Evolutionary conservation across 2,888 invertebrate genomes (phyloP), one percentile per base, ranked within the genome.

Genomic region (Margaritifera margaritifera): DNA sequence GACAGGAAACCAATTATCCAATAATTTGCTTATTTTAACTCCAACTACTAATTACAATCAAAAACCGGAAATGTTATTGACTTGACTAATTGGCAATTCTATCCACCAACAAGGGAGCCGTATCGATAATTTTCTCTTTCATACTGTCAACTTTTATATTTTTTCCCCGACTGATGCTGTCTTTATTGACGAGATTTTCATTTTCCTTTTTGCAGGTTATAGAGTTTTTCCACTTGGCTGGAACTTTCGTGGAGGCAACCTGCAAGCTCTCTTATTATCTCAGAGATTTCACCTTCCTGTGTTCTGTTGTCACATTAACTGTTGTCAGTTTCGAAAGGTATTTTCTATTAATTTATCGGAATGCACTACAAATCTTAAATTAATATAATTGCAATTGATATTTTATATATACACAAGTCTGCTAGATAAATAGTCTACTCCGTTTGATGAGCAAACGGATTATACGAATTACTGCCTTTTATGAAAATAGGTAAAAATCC

Each of bases 241-340:
- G 64, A 25, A 51, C 72, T 3, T 69, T 79, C 8, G 74, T 64
- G 11, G 72, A 68, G 19, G 22, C 53, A 4, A 69, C 68, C 3
- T 80, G 80, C 54, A 77, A 75, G 51, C 6, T 77, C 22, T 67
- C 75, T 8, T 75, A 77, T 54, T 78, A 75, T 55, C n/a, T 77
- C 1, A 66, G 78, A 55, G 77, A 80, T 58, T 66, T 78, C 55
- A 74, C 69, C 1, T 62, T 77, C 24, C 66, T 72, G 2, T 75
- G 68, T 27, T 75, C 78, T 1, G 78, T 80, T 18, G 63, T 78
- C 18, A 80, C 78, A 0, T 69, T 77, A 8, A 77, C 77, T 19
- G 68, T 77, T 27, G 77, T 80, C 54, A 77, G 78, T 57, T 78
- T 78, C 62, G 80, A 80, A 68, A 71, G 80, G 80, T 77, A 69